Evolutionary conservation across 2,888 invertebrate species (phyloP).

Genomic region (Didymodactylos carnosus): DNA sequence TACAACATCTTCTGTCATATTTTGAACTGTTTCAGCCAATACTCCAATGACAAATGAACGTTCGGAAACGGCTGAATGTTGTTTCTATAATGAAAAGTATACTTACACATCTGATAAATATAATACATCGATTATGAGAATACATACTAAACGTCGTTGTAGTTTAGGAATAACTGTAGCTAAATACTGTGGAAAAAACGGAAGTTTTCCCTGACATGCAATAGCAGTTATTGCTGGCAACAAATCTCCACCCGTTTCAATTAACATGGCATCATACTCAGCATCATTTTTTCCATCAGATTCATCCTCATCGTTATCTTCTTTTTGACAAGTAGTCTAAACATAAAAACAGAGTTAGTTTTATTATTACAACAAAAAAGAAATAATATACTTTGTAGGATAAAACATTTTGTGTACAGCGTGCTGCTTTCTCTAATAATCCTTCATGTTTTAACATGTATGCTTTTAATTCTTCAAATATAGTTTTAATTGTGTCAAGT

Average conservation of each 20-base stretch:
- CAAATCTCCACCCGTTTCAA: not conserved
- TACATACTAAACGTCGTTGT: not conserved
- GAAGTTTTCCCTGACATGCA: not conserved
- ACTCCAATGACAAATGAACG: conserved; percentile 52
- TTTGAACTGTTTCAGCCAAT: conserved; percentile 50
- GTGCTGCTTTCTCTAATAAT: not conserved
- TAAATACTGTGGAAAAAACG: not conserved
- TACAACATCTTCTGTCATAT: conserved; percentile 37
- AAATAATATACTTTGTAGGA: not conserved
- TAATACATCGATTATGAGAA: not conserved
- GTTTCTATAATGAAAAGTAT: conserved; percentile 39
- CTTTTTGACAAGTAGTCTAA: not conserved
- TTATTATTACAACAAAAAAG: not conserved
- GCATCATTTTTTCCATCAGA: not conserved
- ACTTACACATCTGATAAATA: not conserved
- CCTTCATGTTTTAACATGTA: not conserved
- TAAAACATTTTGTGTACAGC: not conserved
- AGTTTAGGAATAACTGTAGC: not conserved
- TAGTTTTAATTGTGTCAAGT: not conserved
- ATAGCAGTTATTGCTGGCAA: not conserved
- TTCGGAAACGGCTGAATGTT: conserved; percentile 46
- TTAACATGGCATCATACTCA: not conserved
- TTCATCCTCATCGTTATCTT: not conserved
- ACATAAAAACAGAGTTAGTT: not conserved
- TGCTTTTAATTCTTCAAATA: not conserved